Evolutionary conservation across 2,797 vertebrate genomes (phyloP).

Genomic region (Channa striata): DNA sequence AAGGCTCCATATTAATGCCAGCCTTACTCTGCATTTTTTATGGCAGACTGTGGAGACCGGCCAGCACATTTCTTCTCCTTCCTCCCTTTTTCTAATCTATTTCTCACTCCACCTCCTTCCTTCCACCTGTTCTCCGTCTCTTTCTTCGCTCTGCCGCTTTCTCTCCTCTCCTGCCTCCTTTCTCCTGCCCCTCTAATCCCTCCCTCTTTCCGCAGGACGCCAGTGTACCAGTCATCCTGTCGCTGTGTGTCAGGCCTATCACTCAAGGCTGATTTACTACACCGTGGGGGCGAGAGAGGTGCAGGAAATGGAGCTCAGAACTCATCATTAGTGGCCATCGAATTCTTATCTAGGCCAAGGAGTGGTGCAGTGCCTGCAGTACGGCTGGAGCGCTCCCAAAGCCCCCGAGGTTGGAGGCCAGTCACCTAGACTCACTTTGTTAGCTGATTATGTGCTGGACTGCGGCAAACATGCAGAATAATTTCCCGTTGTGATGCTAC

Average conservation of each 20-base stretch:
- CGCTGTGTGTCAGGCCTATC: conserved; percentile 36
- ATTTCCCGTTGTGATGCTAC: conserved; percentile 9
- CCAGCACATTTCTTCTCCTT: conserved; percentile 36
- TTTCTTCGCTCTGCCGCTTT: background rate
- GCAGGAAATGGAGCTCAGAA: conserved; percentile 81
- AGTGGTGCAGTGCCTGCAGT: conserved; percentile 78
- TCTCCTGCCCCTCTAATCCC: conserved; percentile 1
- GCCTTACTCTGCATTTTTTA: conserved; percentile 55
- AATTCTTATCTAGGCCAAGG: conserved; percentile 86
- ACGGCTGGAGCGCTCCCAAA: conserved; percentile 69
- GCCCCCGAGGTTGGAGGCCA: conserved; percentile 57
- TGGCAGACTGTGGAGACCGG: conserved; percentile 45
- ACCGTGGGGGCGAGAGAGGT: conserved; percentile 63
- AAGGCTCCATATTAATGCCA: conserved; percentile 56
- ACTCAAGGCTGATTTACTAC: conserved; percentile 71
- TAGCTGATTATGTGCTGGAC: conserved; percentile 49
- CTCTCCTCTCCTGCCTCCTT: background rate
- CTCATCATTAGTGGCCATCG: conserved; percentile 83
- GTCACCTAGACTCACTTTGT: conserved; percentile 54
- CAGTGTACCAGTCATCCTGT: conserved; percentile 42
- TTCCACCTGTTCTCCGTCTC: conserved; percentile 11
- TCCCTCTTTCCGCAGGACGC: conserved; percentile 48
- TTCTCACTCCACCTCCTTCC: conserved; percentile 4
- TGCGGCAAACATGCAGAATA: conserved; percentile 50
- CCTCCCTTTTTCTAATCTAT: conserved; percentile 12